A percentile compares a stretch with the other conserved stretches of the same genome.
Evolutionary conservation across 2,888 invertebrate genomes (phyloP).

Genomic region (Nomada goodeniana): DNA sequence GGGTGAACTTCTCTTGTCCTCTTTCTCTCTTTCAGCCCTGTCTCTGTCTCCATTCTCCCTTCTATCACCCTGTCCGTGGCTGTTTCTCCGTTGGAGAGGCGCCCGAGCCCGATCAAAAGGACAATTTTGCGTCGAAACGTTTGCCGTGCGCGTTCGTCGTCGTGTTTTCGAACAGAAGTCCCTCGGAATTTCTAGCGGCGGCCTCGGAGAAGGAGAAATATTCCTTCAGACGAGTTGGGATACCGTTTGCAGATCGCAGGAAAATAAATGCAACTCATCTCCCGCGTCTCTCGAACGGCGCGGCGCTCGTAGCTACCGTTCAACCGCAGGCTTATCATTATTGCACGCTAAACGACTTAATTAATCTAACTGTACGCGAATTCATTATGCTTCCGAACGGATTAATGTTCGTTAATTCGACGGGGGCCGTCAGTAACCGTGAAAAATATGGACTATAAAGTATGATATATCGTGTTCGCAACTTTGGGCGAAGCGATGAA

Average conservation of each 20-base stretch:
- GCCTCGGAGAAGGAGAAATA: not conserved
- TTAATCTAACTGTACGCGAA: slow-evolving; percentile 47
- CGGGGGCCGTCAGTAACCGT: slow-evolving; percentile 35
- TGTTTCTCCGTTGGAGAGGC: slow-evolving; percentile 41
- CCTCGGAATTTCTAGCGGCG: not conserved
- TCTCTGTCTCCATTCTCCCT: slow-evolving; percentile 28
- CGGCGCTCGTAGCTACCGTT: slow-evolving; percentile 12
- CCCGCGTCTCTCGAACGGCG: slow-evolving; percentile 11
- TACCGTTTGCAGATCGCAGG: slow-evolving; percentile 17
- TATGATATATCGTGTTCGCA: no score
- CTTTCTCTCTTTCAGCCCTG: slow-evolving; percentile 31
- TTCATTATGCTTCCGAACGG: slow-evolving; percentile 3
- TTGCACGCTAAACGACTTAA: slow-evolving; percentile 43
- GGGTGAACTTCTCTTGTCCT: slow-evolving; percentile 71
- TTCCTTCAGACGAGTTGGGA: not conserved
- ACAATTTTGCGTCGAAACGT: slow-evolving; percentile 49
- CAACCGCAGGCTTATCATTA: slow-evolving; percentile 17
- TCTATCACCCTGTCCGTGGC: slow-evolving; percentile 36
- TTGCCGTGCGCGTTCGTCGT: not conserved
- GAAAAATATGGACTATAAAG: slow-evolving; percentile 23
- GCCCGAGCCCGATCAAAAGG: slow-evolving; percentile 43
- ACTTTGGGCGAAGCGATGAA: no score
- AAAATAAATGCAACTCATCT: slow-evolving; percentile 20
- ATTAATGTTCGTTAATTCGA: slow-evolving; percentile 35
- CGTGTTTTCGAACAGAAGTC: not conserved